Percentiles rank a stretch among this genome's conserved stretches.
These are phyloP conservation scores for Egretta garzetta DNA, from an alignment of 2,113 vertebrate species.

Conservation along the genomic window DNA sequence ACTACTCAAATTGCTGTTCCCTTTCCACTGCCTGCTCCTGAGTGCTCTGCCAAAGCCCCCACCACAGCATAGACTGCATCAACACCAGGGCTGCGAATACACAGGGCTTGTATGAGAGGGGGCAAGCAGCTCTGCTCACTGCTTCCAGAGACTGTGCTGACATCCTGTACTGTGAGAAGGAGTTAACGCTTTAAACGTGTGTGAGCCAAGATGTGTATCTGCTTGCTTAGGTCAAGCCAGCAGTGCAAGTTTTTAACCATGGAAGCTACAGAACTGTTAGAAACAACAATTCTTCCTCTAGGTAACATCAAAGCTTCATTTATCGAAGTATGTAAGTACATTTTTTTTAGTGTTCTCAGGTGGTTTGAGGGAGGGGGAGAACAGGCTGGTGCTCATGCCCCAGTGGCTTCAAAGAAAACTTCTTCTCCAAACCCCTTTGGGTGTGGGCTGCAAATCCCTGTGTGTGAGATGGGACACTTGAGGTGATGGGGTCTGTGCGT, in stretches of 20 bases:
- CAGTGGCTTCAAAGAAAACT: background rate
- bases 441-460: background rate
- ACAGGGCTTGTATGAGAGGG: background rate
- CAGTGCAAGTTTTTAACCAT: background rate
- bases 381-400: background rate
- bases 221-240: background rate
- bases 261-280: background rate
- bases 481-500: background rate
- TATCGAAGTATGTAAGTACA: background rate
- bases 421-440: background rate
- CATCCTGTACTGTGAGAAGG: background rate
- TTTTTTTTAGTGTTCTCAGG: background rate
- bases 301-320: background rate
- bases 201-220: background rate
- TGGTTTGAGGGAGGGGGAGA: background rate
- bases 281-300: background rate
- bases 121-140: background rate
- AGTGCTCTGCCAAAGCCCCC: background rate
- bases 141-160: background rate
- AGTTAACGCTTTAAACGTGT: background rate
- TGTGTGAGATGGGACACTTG: background rate
- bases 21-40: accelerated
- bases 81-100: accelerated
- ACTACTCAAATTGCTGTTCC: background rate
- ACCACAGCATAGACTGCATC: accelerated